A percentile compares a stretch with the other conserved stretches of the same genome.
These are phyloP conservation scores for Scrobipalpa costella DNA, from an alignment of 2,888 invertebrate genomes.

Conservation along the genomic window DNA sequence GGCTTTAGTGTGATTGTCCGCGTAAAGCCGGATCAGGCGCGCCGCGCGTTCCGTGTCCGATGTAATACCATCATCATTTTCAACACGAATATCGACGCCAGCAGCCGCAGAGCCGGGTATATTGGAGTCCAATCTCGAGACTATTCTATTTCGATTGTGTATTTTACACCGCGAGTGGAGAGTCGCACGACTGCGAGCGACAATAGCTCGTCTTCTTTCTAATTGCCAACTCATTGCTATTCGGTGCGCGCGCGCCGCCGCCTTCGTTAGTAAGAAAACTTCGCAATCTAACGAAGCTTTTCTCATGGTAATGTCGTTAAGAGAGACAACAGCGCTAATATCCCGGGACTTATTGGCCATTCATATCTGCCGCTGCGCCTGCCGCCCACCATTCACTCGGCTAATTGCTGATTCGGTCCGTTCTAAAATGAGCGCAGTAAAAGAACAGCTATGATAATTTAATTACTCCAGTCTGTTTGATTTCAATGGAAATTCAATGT, in stretches of 20 bases:
- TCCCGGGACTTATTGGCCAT: not conserved
- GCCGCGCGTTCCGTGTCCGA: not conserved
- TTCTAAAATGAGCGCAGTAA: not conserved
- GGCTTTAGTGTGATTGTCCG: conserved; percentile 15
- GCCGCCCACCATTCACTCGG: not conserved
- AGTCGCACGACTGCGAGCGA: not conserved
- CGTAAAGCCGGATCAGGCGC: conserved; percentile 6
- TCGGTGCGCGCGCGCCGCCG: not conserved
- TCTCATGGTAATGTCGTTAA: conserved; percentile 14
- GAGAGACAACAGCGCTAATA: conserved; percentile 8
- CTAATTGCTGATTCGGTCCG: not conserved
- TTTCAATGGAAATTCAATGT: not conserved
- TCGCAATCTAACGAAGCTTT: conserved; percentile 21
- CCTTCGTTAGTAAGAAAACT: conserved; percentile 6
- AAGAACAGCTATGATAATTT: not conserved
- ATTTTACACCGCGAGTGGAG: not conserved
- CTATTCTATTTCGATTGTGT: not conserved
- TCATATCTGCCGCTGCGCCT: not conserved
- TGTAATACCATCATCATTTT: not conserved
- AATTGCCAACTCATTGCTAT: conserved; percentile 12
- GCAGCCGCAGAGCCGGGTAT: not conserved
- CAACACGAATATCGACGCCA: not conserved
- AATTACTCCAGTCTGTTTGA: not conserved
- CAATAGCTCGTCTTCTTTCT: not conserved
- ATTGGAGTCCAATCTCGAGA: not conserved